These are phyloP conservation scores for Synanceia verrucosa DNA, from an alignment of 2,797 vertebrate species.

Conservation along the genomic window DNA sequence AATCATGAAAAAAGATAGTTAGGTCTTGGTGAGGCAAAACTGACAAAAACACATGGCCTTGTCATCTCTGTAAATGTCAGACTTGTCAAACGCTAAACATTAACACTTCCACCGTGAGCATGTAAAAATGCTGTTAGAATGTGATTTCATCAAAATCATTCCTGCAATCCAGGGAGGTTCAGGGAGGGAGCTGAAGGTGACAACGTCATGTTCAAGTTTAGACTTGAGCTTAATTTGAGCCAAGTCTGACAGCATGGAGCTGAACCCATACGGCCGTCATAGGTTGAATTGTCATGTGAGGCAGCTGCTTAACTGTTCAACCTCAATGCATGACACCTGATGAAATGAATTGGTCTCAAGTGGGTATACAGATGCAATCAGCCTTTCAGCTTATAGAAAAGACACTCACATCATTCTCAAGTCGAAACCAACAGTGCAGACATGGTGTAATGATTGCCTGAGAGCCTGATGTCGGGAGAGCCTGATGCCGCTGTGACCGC, in stretches of 20 bases:
- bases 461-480: too few species aligned
- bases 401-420: too few species aligned
- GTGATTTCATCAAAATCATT: not conserved
- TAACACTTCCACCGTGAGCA: not conserved
- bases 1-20: not conserved
- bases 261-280: not conserved
- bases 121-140: not conserved
- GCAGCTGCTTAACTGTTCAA: too few species aligned
- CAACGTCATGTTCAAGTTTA: not conserved
- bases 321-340: too few species aligned
- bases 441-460: too few species aligned
- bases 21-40: not conserved
- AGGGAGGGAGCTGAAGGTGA: not conserved
- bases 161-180: too few species aligned
- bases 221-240: not conserved
- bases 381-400: too few species aligned
- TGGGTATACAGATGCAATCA: too few species aligned
- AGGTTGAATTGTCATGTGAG: not conserved
- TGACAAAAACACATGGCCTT: not conserved
- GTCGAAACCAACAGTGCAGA: too few species aligned
- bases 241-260: not conserved
- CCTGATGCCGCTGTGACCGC: too few species aligned
- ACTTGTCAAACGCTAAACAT: not conserved
- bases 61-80: not conserved
- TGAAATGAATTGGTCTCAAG: too few species aligned